These are phyloP conservation scores for Drosophila mettleri DNA, from an alignment of 2,888 invertebrate genomes.

Conservation along the genomic window DNA sequence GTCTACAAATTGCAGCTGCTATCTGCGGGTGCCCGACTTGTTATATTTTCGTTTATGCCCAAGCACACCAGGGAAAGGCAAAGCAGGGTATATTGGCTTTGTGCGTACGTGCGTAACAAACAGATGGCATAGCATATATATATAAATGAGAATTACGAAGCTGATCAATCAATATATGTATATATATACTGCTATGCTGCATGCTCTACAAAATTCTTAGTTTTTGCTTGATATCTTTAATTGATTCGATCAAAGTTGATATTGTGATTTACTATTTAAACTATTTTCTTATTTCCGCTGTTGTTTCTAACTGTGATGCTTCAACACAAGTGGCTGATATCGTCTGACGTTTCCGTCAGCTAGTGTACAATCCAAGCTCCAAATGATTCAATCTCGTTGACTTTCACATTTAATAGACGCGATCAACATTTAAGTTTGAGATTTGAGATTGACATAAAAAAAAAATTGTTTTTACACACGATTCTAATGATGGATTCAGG, in stretches of 20 bases:
- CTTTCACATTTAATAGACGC: neutral
- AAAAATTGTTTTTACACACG: neutral
- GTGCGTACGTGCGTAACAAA: neutral
- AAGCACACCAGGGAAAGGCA: neutral
- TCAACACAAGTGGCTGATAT: neutral
- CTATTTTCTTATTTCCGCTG: neutral
- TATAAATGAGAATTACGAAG: neutral
- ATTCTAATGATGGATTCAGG: neutral
- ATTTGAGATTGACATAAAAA: neutral
- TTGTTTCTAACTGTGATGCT: too few relatives aligned
- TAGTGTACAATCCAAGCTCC: neutral
- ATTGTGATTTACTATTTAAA: neutral
- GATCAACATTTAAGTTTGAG: neutral
- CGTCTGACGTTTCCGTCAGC: neutral
- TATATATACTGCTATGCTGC: neutral
- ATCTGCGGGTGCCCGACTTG: neutral
- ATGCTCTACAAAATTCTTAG: too few relatives aligned
- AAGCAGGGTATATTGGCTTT: neutral
- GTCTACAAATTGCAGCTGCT: constrained; percentile 11
- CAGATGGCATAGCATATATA: neutral
- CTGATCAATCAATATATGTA: neutral
- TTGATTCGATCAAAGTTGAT: neutral
- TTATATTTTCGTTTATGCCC: neutral
- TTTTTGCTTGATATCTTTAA: neutral
- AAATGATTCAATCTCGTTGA: neutral